Base-by-base conservation (phyloP, 2,113 vertebrate genomes). In the Hippocampus comes region DNA sequence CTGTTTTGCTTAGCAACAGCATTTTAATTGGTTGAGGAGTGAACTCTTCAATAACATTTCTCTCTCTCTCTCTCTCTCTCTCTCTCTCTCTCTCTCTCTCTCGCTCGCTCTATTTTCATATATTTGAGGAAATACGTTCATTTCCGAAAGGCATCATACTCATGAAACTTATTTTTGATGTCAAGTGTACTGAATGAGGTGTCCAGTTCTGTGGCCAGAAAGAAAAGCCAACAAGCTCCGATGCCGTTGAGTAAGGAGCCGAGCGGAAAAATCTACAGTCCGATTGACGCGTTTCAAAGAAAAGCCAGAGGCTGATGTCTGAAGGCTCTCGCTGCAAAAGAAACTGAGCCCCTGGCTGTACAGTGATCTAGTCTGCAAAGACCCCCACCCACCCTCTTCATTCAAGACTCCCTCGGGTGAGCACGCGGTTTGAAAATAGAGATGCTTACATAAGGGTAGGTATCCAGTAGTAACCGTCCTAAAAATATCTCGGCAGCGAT, bases 401-500 rank as follows among this genome's bases (percentile, higher is more conserved):
- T 9, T 43, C 61, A 67, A 43, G 61, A 57, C 68, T 78, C 64
- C 59, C 69, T 74, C 15, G 20, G 61, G 38, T 51, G 38, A 46
- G 51, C 8, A 1, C 17, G 68, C 57, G 9, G 55, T 30, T 1
- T 65, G 63, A 70, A 55, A 71, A 71, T 1, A 1, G 60, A 61
- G 23, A n/a, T 10, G 25, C 56, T 86, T 84, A 56, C 43, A 74
- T 77, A 86, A 88, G 15, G 46, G 42, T 34, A 67, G 49, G 82
- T 87, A 79, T 81, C 86, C 85, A 77, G 68, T 87, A 84, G 82
- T 72, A 85, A 86, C 84, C 8, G 49, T 41, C 81, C 86, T 90
- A 89, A 85, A 87, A 88, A 89, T 86, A 88, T 8, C 48, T 60
- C 60, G 4, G 12, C 0, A 72, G 73, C 79, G 82, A 89, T 86